Conservation (phyloP, 2,113 vertebrate genomes). For the Mesocricetus auratus region DNA sequence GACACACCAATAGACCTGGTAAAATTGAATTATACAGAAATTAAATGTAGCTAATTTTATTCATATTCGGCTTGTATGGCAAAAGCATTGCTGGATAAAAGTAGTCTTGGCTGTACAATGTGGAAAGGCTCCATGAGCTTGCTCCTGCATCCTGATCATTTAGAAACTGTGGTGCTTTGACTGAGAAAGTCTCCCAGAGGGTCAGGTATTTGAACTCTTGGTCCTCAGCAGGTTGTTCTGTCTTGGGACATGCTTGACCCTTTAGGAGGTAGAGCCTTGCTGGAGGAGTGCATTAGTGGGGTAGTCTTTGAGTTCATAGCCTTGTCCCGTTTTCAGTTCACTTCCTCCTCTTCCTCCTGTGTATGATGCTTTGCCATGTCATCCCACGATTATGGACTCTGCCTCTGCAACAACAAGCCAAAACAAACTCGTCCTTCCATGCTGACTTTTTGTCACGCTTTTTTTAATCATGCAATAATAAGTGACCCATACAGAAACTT, state of each 20-base stretch:
- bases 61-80: neutral
- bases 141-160: neutral
- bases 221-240: neutral
- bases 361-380: neutral
- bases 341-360: neutral
- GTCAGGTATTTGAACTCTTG: neutral
- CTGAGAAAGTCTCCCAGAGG: neutral
- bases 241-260: neutral
- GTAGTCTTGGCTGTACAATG: neutral
- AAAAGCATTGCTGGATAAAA: neutral
- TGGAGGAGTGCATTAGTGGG: neutral
- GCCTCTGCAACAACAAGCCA: neutral
- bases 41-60: neutral
- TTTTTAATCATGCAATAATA: neutral
- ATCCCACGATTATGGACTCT: neutral
- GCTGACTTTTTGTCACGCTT: too few relatives aligned
- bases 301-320: neutral
- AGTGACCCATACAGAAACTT: neutral
- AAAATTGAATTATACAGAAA: conserved; percentile 14
- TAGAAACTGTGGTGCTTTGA: neutral
- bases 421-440: neutral
- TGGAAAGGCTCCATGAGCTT: neutral
- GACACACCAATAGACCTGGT: neutral
- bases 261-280: neutral
- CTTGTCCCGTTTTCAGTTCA: neutral